These are phyloP conservation scores for Aptenodytes patagonicus DNA, from an alignment of 2,113 vertebrate genomes.

Conservation along the genomic window DNA sequence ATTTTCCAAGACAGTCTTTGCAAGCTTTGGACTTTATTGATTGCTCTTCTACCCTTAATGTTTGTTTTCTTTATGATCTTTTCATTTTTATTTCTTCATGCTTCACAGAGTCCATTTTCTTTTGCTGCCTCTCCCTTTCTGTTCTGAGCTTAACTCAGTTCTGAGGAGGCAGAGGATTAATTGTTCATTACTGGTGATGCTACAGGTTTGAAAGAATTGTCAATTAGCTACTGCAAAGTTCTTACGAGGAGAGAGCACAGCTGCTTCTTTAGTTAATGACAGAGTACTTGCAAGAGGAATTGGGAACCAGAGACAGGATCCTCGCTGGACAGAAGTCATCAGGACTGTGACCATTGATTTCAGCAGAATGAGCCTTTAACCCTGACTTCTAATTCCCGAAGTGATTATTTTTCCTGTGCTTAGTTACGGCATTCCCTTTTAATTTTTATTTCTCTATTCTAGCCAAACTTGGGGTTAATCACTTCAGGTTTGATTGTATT, in stretches of 20 bases:
- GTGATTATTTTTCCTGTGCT: background rate
- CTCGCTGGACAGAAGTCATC: background rate
- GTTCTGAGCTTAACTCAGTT: slow-evolving; percentile 6
- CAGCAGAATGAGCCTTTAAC: background rate
- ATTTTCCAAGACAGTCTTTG: slow-evolving; percentile 30
- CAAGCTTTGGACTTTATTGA: slow-evolving; percentile 49
- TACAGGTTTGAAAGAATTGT: slow-evolving; percentile 40
- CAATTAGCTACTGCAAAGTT: slow-evolving; percentile 17
- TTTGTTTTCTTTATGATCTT: slow-evolving; percentile 56
- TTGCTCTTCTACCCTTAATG: slow-evolving; percentile 25
- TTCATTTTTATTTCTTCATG: slow-evolving; percentile 58
- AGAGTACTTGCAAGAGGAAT: background rate
- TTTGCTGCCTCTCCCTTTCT: slow-evolving; percentile 12
- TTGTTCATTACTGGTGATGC: slow-evolving; percentile 35
- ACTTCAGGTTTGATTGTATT: background rate
- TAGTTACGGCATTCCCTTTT: background rate
- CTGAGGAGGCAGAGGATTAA: slow-evolving; percentile 28
- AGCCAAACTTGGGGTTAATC: background rate
- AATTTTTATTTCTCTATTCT: slow-evolving; percentile 8
- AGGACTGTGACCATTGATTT: background rate
- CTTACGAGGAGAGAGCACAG: background rate
- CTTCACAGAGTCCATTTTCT: slow-evolving; percentile 56
- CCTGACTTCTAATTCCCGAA: background rate
- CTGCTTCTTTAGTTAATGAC: background rate
- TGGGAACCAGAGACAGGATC: background rate